phyloP scores from a whole-genome alignment of 2,797 vertebrate species.

The Takifugu rubripes region DNA sequence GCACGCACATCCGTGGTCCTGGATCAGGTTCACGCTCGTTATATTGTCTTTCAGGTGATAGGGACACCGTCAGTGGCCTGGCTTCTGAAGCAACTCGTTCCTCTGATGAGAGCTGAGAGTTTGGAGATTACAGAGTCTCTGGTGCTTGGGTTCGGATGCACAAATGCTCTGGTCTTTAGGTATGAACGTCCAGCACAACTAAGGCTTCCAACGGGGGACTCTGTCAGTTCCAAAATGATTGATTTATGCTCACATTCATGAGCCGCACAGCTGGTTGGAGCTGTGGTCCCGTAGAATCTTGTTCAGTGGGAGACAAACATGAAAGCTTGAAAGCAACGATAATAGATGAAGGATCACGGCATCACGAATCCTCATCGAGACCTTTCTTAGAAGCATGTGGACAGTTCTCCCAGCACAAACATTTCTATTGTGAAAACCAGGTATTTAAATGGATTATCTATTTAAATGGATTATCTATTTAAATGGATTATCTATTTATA shows the following conservation, averaged over 20 bases:
- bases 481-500: conserved; percentile 11
- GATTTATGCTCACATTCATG: background rate
- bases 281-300: background rate
- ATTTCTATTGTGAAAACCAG: conserved; percentile 36
- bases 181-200: conserved; percentile 41
- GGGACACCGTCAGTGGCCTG: conserved; percentile 95
- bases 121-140: conserved; percentile 98
- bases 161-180: conserved; percentile 97
- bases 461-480: conserved; percentile 16
- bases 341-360: conserved; percentile 7
- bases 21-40: too few species aligned
- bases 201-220: background rate
- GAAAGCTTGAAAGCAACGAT: conserved; percentile 3
- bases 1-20: too few species aligned
- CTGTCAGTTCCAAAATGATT: background rate
- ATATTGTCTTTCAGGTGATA: conserved; percentile 80
- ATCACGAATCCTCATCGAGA: conserved; percentile 14
- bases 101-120: conserved; percentile 97
- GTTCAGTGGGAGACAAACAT: background rate
- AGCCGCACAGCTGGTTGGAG: background rate
- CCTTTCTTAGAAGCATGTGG: conserved; percentile 26
- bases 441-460: conserved; percentile 34
- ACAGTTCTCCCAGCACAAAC: conserved; percentile 38
- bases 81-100: conserved; percentile 94
- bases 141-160: conserved; percentile 95